Base-by-base conservation (phyloP, 2,797 vertebrate genomes). In the Vespertilio murinus region DNA sequence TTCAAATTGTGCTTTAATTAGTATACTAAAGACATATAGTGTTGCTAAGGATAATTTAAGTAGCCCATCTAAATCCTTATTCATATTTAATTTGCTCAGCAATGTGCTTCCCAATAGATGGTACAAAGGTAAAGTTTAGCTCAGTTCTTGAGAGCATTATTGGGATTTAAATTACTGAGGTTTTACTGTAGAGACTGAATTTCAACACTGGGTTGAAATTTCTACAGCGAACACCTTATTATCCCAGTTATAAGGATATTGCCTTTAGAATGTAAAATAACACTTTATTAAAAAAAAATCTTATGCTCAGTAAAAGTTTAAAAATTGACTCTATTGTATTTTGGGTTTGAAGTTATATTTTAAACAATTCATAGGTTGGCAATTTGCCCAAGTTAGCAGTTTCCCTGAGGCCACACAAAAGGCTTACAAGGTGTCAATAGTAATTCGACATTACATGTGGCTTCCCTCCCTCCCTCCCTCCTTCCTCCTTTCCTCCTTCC, bases 1-100 rank as follows among this genome's bases (percentile, higher is more conserved):
- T 86, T 80, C 12, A 78, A 47, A 86, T 78, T 91, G 71, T 91
- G 67, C 91, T 67, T 4, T 88, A 94, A 94, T 94, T 94, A 96
- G 64, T 61, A 45, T 35, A 52, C 45, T 82, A 73, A 59, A 95
- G n/a, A 75, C n/a, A 65, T 94, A 92, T 49, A 22, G 38, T 23
- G 33, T 45, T 73, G 61, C 79, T 88, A 90, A 90, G 28, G 35
- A 87, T 16, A 49, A 77, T 42, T 69, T 88, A 81, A 94, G 70
- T 88, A 82, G 42, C n/a, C 70, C 75, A 77, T n/a, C 47, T 79
- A 83, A 91, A 65, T 84, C 42, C 86, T 56, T 88, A 89, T 85
- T 92, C 52, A 90, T 90, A 92, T 84, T 95, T 95, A 91, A 92
- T 59, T 86, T 94, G 47, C 75, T 82, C 61, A 89, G 54, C 75